Evolutionary conservation across 2,797 vertebrate species (phyloP).

Genomic region (Sebastes reedi): DNA sequence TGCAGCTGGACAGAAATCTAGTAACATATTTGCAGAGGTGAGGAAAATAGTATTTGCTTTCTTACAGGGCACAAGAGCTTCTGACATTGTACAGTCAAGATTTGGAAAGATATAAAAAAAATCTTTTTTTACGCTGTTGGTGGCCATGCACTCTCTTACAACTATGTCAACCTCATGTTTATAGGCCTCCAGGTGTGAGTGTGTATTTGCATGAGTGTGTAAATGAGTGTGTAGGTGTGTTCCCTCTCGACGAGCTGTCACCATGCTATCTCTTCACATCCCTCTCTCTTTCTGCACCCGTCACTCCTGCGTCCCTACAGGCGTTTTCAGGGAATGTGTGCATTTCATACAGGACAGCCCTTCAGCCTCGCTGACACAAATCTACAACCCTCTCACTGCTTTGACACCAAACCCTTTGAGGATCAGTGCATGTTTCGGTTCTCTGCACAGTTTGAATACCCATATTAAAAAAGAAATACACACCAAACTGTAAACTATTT

Average conservation of each 20-base stretch:
- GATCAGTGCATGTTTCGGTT: not conserved
- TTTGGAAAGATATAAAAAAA: too few species aligned
- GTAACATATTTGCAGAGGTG: not conserved
- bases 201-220: not conserved
- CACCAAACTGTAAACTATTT: not conserved
- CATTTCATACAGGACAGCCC: conserved; percentile 1
- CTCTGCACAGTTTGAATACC: not conserved
- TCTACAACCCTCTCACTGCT: not conserved
- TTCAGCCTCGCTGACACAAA: conserved; percentile 1
- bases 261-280: not conserved
- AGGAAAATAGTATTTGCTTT: not conserved
- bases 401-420: not conserved
- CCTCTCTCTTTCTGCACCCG: not conserved
- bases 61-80: not conserved
- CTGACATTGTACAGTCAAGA: not conserved
- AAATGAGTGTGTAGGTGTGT: not conserved
- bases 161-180: not conserved
- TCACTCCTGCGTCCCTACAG: not conserved
- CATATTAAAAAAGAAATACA: not conserved
- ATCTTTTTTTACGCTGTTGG: not conserved
- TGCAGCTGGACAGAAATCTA: not conserved
- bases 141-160: not conserved
- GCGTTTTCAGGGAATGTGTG: conserved; percentile 9
- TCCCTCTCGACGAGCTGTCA: conserved; percentile 1
- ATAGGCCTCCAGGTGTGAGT: not conserved